Conservation (phyloP, 53 echinoderm and acorn worm species). For the Hippasteria phrygiana region DNA sequence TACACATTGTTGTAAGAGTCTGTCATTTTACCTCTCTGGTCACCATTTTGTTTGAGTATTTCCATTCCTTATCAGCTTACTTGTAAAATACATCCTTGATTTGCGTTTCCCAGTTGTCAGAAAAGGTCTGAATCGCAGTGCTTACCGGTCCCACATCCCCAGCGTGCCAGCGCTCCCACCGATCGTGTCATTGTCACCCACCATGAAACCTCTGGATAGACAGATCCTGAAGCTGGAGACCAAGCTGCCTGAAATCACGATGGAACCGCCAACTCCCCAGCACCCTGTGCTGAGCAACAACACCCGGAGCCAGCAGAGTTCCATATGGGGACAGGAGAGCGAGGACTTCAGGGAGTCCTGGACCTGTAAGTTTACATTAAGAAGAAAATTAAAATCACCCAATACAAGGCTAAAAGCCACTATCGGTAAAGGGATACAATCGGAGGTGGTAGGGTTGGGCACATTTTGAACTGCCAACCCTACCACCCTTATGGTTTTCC, state of each 20-base stretch:
- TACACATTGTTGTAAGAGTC: too few species aligned
- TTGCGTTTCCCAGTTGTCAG: conserved; percentile 16
- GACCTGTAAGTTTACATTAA: conserved; percentile 69
- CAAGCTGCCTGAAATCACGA: conserved; percentile 76
- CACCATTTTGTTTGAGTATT: not conserved
- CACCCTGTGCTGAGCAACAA: conserved; percentile 43
- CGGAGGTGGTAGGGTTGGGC: too few species aligned
- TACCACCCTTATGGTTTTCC: too few species aligned
- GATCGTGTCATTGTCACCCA: conserved; percentile 67
- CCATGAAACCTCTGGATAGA: conserved; percentile 23
- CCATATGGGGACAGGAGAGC: conserved; percentile 49
- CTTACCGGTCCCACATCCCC: conserved; percentile 39
- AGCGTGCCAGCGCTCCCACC: conserved; percentile 78
- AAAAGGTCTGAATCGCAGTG: conserved; percentile 45
- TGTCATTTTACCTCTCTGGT: not conserved
- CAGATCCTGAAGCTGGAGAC: conserved; percentile 44
- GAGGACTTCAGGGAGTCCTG: conserved; percentile 49
- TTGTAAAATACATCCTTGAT: not conserved
- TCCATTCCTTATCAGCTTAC: too few species aligned
- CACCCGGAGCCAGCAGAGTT: conserved; percentile 23
- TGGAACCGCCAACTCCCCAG: conserved; percentile 86
- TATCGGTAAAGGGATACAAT: too few species aligned
- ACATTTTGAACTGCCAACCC: too few species aligned
- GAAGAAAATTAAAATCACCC: too few species aligned
- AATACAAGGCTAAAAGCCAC: too few species aligned